Base-by-base conservation (phyloP, 2,113 vertebrate species). In the Dendropsophus ebraccatus region DNA sequence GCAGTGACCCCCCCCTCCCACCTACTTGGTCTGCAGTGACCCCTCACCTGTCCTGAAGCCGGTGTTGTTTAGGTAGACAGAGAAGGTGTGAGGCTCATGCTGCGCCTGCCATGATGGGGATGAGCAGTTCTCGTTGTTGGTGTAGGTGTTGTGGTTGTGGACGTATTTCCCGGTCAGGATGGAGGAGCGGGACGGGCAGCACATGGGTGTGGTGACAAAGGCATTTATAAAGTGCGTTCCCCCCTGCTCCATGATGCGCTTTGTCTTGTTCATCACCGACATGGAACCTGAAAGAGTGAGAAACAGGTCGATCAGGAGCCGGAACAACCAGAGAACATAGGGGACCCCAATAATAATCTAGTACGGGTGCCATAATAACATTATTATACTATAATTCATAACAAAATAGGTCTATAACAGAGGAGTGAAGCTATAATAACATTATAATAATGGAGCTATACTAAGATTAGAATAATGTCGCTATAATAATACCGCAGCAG, bases 61-160 rank as follows among this genome's bases (percentile, higher is more conserved):
- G 0, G 96, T 96, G 91, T 95, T 96, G 92, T 97, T 99, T 89
- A 99, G 97, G 91, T 99, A 96, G 60, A 97, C 96, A 0, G 97
- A 97, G 41, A 99, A 99, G 0, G 97, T 98, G 86, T 94, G 96
- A 0, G 93, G 93, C 90, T 99, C 98, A 0, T 99, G 97, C 90
- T 97, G 97, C 0, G 95, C 95, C 92, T 99, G 98, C 98, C 98
- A 99, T 62, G 97, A 98, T 0, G 97, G 96, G 0, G 98, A 99
- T 11, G 98, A 99, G 89, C 98, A 99, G 93, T 99, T 99, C 90
- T 99, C 98, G 0, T 99, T 99, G 95, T 99, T 99, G 62, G 97
- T 99, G 92, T 97, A 98, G 67, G 97, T 99, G 93, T 99, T 97
- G 91, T 99, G 98, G 91, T 99, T 99, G 94, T 99, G 98, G 30